Evolutionary conservation across 2,113 vertebrate genomes (phyloP), one percentile per base, ranked within the genome.

Genomic region (Clinocottus analis): DNA sequence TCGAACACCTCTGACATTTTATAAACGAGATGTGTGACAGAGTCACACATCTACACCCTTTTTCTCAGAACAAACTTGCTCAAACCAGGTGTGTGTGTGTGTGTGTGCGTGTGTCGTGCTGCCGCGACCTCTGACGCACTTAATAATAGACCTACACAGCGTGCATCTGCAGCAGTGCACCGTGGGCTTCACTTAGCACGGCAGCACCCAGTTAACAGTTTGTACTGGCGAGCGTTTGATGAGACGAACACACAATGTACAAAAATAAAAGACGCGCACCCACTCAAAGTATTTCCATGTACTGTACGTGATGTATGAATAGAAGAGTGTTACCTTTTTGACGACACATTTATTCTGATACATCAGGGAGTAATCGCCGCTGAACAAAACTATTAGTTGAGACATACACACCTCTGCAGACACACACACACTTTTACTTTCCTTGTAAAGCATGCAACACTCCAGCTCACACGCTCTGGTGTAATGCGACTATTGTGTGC

Each of bases 111-210:
- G 35, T 65, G 13, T 64, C 41, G 14, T 17, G 41, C 33, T 16
- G 73, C 35, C 59, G 60, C 29, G 25, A 43, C 37, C 60, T 66
- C 25, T 90, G 87, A 84, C 23, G 7, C 77, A 60, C 13, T 73
- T 80, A 83, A 82, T 87, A 82, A 88, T 62, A 85, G 69, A 73
- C 70, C 68, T 35, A 0, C 59, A 27, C 13, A n/a, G 35, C 23
- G 0, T 84, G 84, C 86, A 90, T 88, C 75, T 90, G 89, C 89
- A 87, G 77, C 83, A 76, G 59, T 58, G 85, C 79, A 73, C 2
- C 4, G 14, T 65, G 47, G 66, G 70, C 76, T 84, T 33, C 78
- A 47, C 1, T 41, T 12, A 43, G 66, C 59, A 55, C 17, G 37
- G 56, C 75, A 66, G 21, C 41, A 37, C 73, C 31, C 35, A 63